A percentile compares a stretch with the other conserved stretches of the same genome.
phyloP scores from a whole-genome alignment of 2,888 invertebrate genomes.

The Lasioglossum zephyrum region DNA sequence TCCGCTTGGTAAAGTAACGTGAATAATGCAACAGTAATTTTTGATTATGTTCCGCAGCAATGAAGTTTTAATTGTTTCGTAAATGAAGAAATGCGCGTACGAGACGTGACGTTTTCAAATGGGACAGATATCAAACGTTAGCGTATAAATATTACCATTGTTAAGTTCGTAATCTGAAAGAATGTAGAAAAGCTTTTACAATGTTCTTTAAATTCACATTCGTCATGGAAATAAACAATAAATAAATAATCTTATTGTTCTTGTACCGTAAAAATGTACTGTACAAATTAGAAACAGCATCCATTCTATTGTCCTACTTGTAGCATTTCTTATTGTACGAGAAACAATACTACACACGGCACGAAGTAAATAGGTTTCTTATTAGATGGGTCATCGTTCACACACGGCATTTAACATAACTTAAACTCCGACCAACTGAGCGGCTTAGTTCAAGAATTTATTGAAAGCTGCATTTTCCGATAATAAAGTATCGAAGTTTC shows the following conservation, averaged over 20 bases:
- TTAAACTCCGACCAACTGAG: background rate
- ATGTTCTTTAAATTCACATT: too few species aligned
- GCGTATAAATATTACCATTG: background rate
- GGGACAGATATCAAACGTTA: background rate
- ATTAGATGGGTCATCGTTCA: background rate
- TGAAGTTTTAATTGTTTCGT: background rate
- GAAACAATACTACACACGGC: background rate
- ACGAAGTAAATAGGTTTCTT: background rate
- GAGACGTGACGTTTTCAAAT: background rate
- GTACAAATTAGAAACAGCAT: background rate
- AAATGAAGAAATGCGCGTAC: background rate
- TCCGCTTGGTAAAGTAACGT: background rate
- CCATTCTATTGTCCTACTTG: background rate
- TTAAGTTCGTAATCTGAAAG: background rate
- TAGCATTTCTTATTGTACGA: background rate
- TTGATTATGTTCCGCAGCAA: background rate
- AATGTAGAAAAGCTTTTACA: background rate
- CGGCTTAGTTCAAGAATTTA: slow-evolving; percentile 10
- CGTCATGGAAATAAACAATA: background rate
- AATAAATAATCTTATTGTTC: background rate
- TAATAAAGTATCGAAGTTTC: slow-evolving; percentile 9
- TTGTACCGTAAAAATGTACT: background rate
- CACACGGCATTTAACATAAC: background rate
- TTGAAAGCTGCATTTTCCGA: slow-evolving; percentile 7
- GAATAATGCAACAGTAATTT: background rate